Evolutionary conservation across 2,113 vertebrate species (phyloP).

Genomic region (Sterrhoptilus dennistouni): DNA sequence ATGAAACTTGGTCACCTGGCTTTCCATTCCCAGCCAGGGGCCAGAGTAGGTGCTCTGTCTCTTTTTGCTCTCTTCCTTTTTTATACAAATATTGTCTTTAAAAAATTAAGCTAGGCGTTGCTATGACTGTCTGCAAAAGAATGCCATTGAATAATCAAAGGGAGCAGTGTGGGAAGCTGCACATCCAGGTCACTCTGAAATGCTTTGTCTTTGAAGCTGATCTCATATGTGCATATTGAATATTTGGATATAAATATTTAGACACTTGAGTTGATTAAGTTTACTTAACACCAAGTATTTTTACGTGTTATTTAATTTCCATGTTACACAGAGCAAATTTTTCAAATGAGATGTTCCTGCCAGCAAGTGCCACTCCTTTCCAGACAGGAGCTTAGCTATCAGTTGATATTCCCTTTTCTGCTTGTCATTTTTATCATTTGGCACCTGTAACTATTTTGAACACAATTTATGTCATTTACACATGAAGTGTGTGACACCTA

Average conservation of each 20-base stretch:
- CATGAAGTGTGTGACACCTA: not conserved
- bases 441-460: not conserved
- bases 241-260: not conserved
- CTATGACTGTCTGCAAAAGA: not conserved
- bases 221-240: not conserved
- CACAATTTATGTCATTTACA: not conserved
- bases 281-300: not conserved
- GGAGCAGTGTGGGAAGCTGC: not conserved
- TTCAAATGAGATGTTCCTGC: not conserved
- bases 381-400: not conserved
- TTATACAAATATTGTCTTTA: not conserved
- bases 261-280: not conserved
- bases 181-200: not conserved
- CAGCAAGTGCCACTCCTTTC: not conserved
- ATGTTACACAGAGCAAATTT: not conserved
- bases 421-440: not conserved
- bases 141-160: not conserved
- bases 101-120: not conserved
- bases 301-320: not conserved
- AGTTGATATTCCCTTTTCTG: not conserved
- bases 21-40: not conserved
- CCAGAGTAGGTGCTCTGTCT: not conserved
- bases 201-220: not conserved
- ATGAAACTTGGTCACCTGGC: not conserved
- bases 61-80: not conserved